phyloP scores from a whole-genome alignment of 2,888 invertebrate species.

The Dione vanillae region DNA sequence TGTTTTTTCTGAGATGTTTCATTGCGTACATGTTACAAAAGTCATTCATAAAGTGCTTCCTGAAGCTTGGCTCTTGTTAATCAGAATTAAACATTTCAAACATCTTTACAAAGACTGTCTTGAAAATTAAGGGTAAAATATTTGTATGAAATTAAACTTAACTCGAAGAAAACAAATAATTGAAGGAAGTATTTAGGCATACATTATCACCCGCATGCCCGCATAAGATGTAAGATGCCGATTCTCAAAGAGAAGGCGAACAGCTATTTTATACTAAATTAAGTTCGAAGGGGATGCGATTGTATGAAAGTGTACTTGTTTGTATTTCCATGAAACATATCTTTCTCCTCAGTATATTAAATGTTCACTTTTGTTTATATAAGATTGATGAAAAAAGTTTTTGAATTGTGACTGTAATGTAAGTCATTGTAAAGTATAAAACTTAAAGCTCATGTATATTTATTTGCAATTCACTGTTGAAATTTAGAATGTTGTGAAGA shows the following conservation, averaged over 20 bases:
- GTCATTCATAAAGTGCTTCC: too few relatives aligned
- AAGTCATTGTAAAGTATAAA: not conserved
- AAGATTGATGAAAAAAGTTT: not conserved
- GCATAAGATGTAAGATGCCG: conserved; percentile 18
- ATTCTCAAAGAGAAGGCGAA: conserved; percentile 17
- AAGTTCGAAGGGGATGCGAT: conserved; percentile 25
- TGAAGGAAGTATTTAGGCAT: not conserved
- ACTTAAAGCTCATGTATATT: not conserved
- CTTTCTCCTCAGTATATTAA: conserved; percentile 1
- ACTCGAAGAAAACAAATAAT: not conserved
- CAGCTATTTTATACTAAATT: conserved; percentile 28
- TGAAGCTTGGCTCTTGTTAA: too few relatives aligned
- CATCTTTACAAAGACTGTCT: too few relatives aligned
- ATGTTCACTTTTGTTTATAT: not conserved
- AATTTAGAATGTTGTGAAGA: not conserved
- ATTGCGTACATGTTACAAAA: too few relatives aligned
- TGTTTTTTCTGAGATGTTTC: too few relatives aligned
- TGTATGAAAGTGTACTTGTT: conserved; percentile 24
- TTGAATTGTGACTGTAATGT: not conserved
- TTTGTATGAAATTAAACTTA: not conserved
- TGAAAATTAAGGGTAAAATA: not conserved
- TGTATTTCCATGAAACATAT: conserved; percentile 20
- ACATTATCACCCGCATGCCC: conserved; percentile 33
- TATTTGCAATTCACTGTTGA: not conserved
- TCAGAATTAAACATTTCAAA: too few relatives aligned